These are phyloP conservation scores for Hipparchia sbordonii DNA, from an alignment of 2,888 invertebrate species.

Conservation along the genomic window DNA sequence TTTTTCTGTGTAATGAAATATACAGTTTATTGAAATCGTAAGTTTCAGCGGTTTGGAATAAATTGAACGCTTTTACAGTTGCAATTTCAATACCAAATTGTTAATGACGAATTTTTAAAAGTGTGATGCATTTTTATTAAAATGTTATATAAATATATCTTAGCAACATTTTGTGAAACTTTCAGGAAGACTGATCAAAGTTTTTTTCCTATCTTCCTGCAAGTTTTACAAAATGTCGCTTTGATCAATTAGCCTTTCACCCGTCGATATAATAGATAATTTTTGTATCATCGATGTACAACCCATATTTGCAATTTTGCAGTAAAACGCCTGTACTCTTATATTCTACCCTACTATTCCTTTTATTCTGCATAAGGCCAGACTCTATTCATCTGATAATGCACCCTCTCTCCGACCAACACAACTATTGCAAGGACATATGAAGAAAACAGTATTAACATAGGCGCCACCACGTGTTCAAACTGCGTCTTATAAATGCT, in stretches of 20 bases:
- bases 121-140: background rate
- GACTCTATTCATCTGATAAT: slow-evolving; percentile 45
- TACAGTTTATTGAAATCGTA: background rate
- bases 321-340: no score
- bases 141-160: background rate
- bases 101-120: background rate
- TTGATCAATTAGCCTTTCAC: no score
- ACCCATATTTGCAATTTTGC: no score
- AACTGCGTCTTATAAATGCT: slow-evolving; percentile 43
- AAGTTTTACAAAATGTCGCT: no score
- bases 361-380: slow-evolving; percentile 57
- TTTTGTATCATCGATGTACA: background rate
- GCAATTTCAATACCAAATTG: slow-evolving; percentile 4
- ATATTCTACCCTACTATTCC: no score
- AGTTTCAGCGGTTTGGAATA: background rate
- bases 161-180: no score
- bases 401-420: slow-evolving; percentile 49
- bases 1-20: slow-evolving; percentile 11
- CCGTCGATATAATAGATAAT: background rate
- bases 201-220: no score
- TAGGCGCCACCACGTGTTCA: slow-evolving; percentile 49
- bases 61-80: slow-evolving; percentile 4
- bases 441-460: slow-evolving; percentile 43
- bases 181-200: no score
- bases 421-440: slow-evolving; percentile 47